A percentile compares a stretch with the other conserved stretches of the same genome.
Evolutionary conservation across 2,888 invertebrate species (phyloP).

Genomic region (Calliphora vomitoria): DNA sequence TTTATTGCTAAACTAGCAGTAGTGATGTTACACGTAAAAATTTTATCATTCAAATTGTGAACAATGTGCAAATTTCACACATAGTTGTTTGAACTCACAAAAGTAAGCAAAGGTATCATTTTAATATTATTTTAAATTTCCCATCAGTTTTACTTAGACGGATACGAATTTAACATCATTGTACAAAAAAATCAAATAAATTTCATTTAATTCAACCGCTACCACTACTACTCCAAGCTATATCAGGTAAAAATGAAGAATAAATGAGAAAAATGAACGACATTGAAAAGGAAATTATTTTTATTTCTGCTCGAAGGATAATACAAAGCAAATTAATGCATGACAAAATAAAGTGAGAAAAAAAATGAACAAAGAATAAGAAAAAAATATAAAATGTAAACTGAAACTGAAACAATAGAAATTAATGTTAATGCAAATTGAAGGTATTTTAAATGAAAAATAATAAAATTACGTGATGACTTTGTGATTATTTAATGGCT

Average conservation of each 20-base stretch:
- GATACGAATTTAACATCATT: constrained; percentile 5
- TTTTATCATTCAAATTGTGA: too few relatives aligned
- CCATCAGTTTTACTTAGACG: constrained; percentile 19
- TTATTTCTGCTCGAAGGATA: constrained; percentile 74
- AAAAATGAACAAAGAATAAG: neutral
- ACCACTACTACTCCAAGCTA: neutral
- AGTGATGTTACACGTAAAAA: too few relatives aligned
- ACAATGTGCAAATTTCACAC: too few relatives aligned
- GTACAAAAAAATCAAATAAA: constrained; percentile 27
- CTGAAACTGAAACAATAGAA: constrained; percentile 62
- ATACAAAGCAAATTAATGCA: constrained; percentile 74
- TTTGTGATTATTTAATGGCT: constrained; percentile 54
- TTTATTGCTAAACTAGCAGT: too few relatives aligned
- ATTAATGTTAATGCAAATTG: constrained; percentile 67
- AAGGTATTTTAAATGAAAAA: constrained; percentile 64
- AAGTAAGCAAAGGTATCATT: too few relatives aligned
- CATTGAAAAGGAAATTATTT: constrained; percentile 74
- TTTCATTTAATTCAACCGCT: constrained; percentile 44
- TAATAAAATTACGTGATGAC: constrained; percentile 72
- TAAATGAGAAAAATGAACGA: constrained; percentile 62
- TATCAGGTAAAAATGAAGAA: constrained; percentile 58
- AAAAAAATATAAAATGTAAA: constrained; percentile 7
- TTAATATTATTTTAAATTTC: constrained; percentile 35
- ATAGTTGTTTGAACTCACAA: too few relatives aligned
- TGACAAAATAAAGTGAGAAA: constrained; percentile 39